A percentile compares a stretch with the other conserved stretches of the same genome.
These are phyloP conservation scores for Tympanoctomys barrerae DNA, from an alignment of 2,797 vertebrate genomes.

Conservation along the genomic window DNA sequence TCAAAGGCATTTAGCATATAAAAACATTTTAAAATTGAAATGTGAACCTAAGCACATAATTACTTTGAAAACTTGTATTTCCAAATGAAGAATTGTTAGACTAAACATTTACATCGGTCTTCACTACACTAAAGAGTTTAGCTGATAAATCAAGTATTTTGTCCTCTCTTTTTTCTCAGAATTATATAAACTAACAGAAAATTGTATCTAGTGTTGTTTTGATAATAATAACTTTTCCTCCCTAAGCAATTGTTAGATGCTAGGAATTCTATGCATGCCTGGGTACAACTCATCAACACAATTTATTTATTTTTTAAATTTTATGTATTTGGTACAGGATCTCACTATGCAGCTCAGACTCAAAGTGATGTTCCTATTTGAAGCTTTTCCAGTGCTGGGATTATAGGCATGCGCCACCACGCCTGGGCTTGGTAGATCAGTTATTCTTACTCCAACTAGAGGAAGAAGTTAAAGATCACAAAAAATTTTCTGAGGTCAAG, in stretches of 20 bases:
- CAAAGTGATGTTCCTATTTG: too few relatives aligned
- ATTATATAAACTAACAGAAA: not conserved
- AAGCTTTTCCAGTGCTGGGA: too few relatives aligned
- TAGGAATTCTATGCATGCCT: not conserved
- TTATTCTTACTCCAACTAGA: constrained; percentile 19
- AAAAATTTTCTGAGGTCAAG: constrained; percentile 34
- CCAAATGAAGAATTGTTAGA: not conserved
- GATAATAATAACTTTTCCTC: not conserved
- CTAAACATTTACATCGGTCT: constrained; percentile 7
- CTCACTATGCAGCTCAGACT: too few relatives aligned
- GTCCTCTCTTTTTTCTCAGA: not conserved
- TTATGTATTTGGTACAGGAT: too few relatives aligned
- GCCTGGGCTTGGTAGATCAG: not conserved
- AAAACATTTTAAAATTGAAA: constrained; percentile 20
- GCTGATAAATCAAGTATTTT: not conserved
- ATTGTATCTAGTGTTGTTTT: constrained; percentile 23
- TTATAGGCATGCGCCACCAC: too few relatives aligned
- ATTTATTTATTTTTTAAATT: not conserved
- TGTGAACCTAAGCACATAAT: not conserved
- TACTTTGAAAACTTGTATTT: constrained; percentile 58
- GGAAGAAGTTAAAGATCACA: not conserved
- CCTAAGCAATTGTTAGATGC: not conserved
- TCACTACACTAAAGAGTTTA: not conserved
- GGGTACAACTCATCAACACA: not conserved
- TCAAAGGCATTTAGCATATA: constrained; percentile 25